These are phyloP conservation scores for Ericerus pela DNA, from an alignment of 1,140 invertebrate species.

Conservation along the genomic window DNA sequence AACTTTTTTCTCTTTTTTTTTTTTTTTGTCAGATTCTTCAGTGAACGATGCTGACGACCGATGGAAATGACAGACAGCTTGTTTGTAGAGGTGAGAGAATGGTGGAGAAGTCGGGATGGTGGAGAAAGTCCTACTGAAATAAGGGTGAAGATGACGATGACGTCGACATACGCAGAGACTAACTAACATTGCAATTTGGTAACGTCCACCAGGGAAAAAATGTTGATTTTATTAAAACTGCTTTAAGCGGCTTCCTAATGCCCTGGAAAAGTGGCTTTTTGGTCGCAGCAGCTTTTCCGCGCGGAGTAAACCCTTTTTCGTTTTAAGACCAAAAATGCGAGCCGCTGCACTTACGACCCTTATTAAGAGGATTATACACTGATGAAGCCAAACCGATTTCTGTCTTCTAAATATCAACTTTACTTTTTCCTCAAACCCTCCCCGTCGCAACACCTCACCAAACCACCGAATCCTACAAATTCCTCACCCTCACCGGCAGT, in stretches of 20 bases:
- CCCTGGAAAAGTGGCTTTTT: constrained; percentile 11
- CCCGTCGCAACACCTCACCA: too few species aligned
- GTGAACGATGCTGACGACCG: too few species aligned
- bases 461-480: too few species aligned
- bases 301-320: constrained; percentile 7
- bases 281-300: constrained; percentile 5
- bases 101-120: background rate
- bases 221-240: constrained; percentile 12
- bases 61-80: too few species aligned
- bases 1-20: too few species aligned
- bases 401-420: constrained; percentile 16
- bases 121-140: background rate
- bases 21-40: too few species aligned
- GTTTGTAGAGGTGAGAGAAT: too few species aligned
- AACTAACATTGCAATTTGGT: constrained; percentile 5
- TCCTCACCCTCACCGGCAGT: too few species aligned
- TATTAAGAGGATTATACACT: constrained; percentile 22
- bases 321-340: constrained; percentile 12
- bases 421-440: too few species aligned
- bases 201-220: constrained; percentile 10
- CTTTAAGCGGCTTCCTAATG: constrained; percentile 10
- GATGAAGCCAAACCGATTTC: constrained; percentile 21
- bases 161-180: too few species aligned
- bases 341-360: constrained; percentile 18
- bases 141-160: background rate